These are phyloP conservation scores for Prorops nasuta DNA, from an alignment of 1,140 invertebrate species.

Conservation along the genomic window DNA sequence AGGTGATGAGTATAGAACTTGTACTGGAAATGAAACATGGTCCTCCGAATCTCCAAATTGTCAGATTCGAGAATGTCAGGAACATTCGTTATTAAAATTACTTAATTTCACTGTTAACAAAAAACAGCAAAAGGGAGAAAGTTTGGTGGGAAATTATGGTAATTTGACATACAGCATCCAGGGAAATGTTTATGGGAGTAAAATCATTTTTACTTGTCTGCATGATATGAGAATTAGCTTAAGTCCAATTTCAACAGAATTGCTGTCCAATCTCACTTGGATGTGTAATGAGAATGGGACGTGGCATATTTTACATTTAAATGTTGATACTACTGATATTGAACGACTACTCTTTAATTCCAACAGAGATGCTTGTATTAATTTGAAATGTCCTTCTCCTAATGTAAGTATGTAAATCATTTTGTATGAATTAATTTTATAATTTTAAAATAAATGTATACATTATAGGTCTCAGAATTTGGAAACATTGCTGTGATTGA, in stretches of 20 bases:
- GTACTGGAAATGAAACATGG: constrained; percentile 31
- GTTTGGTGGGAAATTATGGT: constrained; percentile 3
- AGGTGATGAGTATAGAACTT: constrained; percentile 17
- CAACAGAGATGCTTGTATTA: constrained; percentile 16
- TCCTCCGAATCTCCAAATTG: constrained; percentile 19
- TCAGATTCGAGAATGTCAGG: constrained; percentile 20
- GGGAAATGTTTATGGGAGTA: constrained; percentile 25
- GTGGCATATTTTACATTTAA: constrained; percentile 21
- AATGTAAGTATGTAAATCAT: constrained; percentile 20
- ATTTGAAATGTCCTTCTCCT: constrained; percentile 11
- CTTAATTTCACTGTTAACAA: constrained; percentile 9
- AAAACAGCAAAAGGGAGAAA: not conserved
- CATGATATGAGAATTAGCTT: constrained; percentile 17
- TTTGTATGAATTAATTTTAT: not conserved
- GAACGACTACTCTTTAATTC: constrained; percentile 8
- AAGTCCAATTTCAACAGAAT: not conserved
- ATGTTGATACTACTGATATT: constrained; percentile 5
- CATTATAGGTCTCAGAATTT: not conserved
- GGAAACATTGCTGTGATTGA: not conserved
- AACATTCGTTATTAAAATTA: constrained; percentile 24
- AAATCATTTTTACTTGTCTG: constrained; percentile 25
- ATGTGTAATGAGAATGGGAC: constrained; percentile 25
- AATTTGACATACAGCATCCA: constrained; percentile 19
- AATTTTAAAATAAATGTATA: constrained; percentile 4
- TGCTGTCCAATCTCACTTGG: constrained; percentile 29